phyloP scores from a whole-genome alignment of 2,113 vertebrate species.

The Macquaria ambigua region DNA sequence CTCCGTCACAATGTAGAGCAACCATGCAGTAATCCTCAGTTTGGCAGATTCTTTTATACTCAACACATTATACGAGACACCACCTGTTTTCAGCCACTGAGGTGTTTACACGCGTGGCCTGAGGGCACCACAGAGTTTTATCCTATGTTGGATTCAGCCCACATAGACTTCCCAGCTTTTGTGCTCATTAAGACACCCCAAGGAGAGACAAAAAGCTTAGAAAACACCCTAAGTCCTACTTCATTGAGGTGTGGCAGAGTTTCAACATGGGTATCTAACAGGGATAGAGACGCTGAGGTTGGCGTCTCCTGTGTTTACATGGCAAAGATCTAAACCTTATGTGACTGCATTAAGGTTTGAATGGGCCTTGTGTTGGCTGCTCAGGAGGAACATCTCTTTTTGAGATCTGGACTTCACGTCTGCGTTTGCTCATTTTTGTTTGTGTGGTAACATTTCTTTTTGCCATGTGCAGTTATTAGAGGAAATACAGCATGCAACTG shows the following conservation, averaged over 20 bases:
- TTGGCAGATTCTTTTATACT: slow-evolving; percentile 29
- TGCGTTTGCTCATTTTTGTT: not conserved
- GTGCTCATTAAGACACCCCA: slow-evolving; percentile 32
- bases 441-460: not conserved
- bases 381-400: not conserved
- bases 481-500: not conserved
- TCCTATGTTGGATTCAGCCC: slow-evolving; percentile 34
- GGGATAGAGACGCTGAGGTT: not conserved
- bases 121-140: slow-evolving; percentile 51
- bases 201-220: slow-evolving; percentile 32
- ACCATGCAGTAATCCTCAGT: slow-evolving; percentile 5
- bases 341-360: not conserved
- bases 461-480: not conserved
- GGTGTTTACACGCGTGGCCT: slow-evolving; percentile 43
- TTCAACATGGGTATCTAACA: not conserved
- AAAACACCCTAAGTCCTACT: slow-evolving; percentile 23
- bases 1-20: not conserved
- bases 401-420: not conserved
- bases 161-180: slow-evolving; percentile 34
- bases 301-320: not conserved
- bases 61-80: slow-evolving; percentile 7
- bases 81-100: slow-evolving; percentile 14
- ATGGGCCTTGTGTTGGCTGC: not conserved
- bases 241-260: slow-evolving; percentile 35
- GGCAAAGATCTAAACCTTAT: not conserved